Evolutionary conservation across 2,797 vertebrate species (phyloP).

Genomic region (Ptychadena robeensis): DNA sequence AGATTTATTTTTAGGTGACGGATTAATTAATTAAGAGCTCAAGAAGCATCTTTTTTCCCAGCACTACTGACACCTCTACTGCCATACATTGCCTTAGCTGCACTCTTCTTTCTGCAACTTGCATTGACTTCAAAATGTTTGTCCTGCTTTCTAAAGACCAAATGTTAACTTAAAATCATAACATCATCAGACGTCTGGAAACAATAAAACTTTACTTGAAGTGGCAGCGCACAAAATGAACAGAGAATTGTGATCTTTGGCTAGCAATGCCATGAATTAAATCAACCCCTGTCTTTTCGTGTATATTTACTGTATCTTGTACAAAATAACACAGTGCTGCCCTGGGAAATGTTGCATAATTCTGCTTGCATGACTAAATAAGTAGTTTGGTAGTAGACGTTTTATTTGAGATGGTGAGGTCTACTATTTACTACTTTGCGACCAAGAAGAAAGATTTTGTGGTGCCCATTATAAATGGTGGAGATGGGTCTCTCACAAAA

Average conservation of each 20-base stretch:
- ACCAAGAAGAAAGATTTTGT: background rate
- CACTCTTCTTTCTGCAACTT: background rate
- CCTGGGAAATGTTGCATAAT: slow-evolving; percentile 18
- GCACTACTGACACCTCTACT: slow-evolving; percentile 14
- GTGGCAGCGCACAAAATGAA: slow-evolving; percentile 62
- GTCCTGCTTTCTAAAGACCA: slow-evolving; percentile 50
- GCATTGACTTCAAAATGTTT: slow-evolving; percentile 56
- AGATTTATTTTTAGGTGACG: slow-evolving; percentile 25
- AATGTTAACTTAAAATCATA: background rate
- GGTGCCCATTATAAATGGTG: background rate
- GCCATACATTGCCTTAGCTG: background rate
- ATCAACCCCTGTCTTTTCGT: slow-evolving; percentile 67
- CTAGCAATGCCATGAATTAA: slow-evolving; percentile 58
- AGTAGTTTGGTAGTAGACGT: background rate
- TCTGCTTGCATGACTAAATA: background rate
- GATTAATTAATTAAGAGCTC: slow-evolving; percentile 44
- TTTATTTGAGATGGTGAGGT: background rate
- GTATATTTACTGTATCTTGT: slow-evolving; percentile 4
- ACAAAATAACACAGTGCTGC: background rate
- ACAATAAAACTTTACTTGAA: slow-evolving; percentile 41
- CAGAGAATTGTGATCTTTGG: slow-evolving; percentile 60
- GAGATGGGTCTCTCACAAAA: no score
- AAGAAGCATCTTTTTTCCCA: slow-evolving; percentile 9
- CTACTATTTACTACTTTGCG: background rate
- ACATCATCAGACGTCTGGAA: background rate